These are phyloP conservation scores for Mythimna impura DNA, from an alignment of 2,888 invertebrate species.

Conservation along the genomic window DNA sequence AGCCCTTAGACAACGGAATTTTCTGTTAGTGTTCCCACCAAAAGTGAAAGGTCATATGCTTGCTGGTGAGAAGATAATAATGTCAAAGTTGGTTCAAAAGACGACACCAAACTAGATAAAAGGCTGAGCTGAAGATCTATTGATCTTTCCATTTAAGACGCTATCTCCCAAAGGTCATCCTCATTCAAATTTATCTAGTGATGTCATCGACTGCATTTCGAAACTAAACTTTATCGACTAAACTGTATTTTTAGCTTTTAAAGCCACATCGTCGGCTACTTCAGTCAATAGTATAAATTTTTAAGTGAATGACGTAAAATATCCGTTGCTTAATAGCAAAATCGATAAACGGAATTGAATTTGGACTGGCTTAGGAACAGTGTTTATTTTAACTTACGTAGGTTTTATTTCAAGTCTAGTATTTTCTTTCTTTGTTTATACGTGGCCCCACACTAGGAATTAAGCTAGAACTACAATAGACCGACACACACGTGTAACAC, in stretches of 20 bases:
- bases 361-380: background rate
- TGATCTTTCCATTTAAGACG: background rate
- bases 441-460: too few species aligned
- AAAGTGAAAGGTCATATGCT: too few species aligned
- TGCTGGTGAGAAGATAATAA: too few species aligned
- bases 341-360: slow-evolving; percentile 22
- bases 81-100: too few species aligned
- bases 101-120: background rate
- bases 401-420: background rate
- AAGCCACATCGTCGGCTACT: background rate
- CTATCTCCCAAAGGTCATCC: background rate
- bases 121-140: background rate
- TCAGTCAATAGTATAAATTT: slow-evolving; percentile 18
- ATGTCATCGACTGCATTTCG: background rate
- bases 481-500: too few species aligned
- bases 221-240: slow-evolving; percentile 11
- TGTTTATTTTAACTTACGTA: background rate
- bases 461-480: too few species aligned
- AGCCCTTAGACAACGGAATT: too few species aligned
- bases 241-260: slow-evolving; percentile 10
- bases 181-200: background rate
- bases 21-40: too few species aligned
- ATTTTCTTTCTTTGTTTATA: background rate
- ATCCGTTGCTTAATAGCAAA: background rate
- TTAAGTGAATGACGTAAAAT: slow-evolving; percentile 22